Base-by-base conservation (phyloP, 2,888 invertebrate species). In the Temnothorax ravouxi region DNA sequence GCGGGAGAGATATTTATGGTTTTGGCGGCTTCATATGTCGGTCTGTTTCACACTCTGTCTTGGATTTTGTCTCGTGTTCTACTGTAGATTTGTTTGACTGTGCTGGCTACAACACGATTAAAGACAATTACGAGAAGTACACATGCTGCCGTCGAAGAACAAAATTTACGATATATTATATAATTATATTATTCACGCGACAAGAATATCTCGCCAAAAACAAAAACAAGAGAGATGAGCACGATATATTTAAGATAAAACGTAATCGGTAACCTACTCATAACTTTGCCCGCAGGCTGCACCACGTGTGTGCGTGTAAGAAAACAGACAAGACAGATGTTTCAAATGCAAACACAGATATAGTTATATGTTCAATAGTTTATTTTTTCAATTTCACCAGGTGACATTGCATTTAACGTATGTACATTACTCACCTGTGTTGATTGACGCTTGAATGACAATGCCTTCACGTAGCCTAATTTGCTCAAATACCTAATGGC, bases 401-500 rank as follows among this genome's bases (percentile, higher is more conserved):
- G 34, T 77, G 41, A 54, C 34, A 76, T 67, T 79, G 72, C 56
- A 76, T 9, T 83, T 54, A 5, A 2, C 44, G 3, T n/a, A n/a
- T n/a, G n/a, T 79, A 86, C 79, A 76, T 85, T 89, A 59, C 66
- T 79, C 52, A 87, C 64, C 44, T 77, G 69, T 52, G 44, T 59
- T 41, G 76, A 2, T 29, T 81, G 59, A 84, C 82, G 85, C 75
- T 72, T 79, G 61, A 85, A 88, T 47, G 86, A 69, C 0, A 85
- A 74, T 75, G 89, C 71, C 84, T 93, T 93, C 38, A 91, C 97
- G 94, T 97, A 97, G 72, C 99, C 99, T 94, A 97, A 96, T 91
- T 96, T 96, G 90, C 97, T 97, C 88, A 99, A 95, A 92, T 97
- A 97, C 91, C 96, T 98, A 83, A 99, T 98, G 9, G 97, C 97